Evolutionary conservation across 1,140 invertebrate genomes (phyloP), one percentile per base, ranked within the genome.

Genomic region (Euglossa dilemma): DNA sequence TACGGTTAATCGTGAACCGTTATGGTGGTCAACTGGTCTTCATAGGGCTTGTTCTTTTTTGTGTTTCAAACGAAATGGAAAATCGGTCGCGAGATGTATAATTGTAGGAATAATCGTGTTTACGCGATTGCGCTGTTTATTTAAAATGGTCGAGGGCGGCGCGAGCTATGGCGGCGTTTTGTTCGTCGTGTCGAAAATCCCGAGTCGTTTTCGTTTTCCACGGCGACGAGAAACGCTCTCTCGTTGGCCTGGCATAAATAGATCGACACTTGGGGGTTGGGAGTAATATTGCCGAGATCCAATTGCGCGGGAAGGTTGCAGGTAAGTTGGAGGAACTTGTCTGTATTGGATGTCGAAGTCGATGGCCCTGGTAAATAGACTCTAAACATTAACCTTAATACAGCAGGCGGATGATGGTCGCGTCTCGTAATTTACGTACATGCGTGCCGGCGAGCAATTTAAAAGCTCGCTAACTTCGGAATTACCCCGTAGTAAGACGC

Each of bases 321-420:
- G 23, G 16, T 63, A 73, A 80, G 57, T 63, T 64, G 56, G 50
- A 25, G 57, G n/a, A 80, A 74, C 70, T 74, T 74, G 57, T 64
- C 78, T 50, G 50, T 80, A 80, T 80, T 74, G 59, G 59, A 74
- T 74, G 70, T 74, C 78, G 70, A 45, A 20, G 78, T 45, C 47
- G 59, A 73, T n/a, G 36, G 54, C n/a, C 43, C 20, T 47, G 77
- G 78, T 76, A 82, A 76, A 82, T 67, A 76, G 72, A 82, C 28
- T 67, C 54, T 66, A 82, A 76, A 67, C 80, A 36, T 82, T 66
- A 82, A 76, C 80, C 73, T 64, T 76, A 74, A 75, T 81, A 67
- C 72, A n/a, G 28, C 72, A n/a, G 28, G 50, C 23, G 18, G 36
- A 66, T 56, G n/a, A 81, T 74, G 63, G 25, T n/a, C 67, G 23